Evolutionary conservation across 2,113 vertebrate species (phyloP), one percentile per base, ranked within the genome.

Genomic region (Riparia riparia): DNA sequence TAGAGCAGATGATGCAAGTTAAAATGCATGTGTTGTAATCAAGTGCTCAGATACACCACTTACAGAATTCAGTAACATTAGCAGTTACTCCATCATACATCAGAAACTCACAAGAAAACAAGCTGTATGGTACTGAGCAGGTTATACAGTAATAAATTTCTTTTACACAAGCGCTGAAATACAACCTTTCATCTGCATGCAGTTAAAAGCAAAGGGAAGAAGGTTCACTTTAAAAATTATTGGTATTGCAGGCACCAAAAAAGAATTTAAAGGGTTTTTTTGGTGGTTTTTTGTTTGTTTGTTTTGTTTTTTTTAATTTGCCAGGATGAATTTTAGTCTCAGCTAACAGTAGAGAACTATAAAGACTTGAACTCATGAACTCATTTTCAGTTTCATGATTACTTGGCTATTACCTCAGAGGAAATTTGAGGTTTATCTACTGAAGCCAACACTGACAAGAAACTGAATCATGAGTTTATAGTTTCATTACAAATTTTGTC

Each of bases 261-360:
- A 50, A 18, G 0, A 6, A 11, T 4, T 15, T 1, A 37, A 37
- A 37, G 37, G 7, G 37, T 37, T 37, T 9, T 8, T 8, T 37
- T 8, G 37, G 37, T 37, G 7, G 7, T 37, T 37, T 37, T 37
- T 8, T 37, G 9, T 37, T 37, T 37, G 37, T 37, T 37, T 37
- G n/a, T 37, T 37, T 37, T 37, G 0, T 18, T 12, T 82, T 41
- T 53, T 5, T 2, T 10, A 29, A 22, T 21, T 53, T 66, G 3
- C 34, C 7, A 86, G 31, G 32, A 37, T 70, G 10, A 65, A 9
- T 56, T 85, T 63, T 66, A 58, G 10, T 37, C 34, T 64, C 60
- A 71, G 26, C 51, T 80, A 56, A 17, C 29, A 79, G 34, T 1
- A 69, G 7, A 60, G 31, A 83, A 50, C 14, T 73, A 54, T 10